Base-by-base conservation (phyloP, 35 echinoderm and acorn worm species). In the Chiridota heheva region DNA sequence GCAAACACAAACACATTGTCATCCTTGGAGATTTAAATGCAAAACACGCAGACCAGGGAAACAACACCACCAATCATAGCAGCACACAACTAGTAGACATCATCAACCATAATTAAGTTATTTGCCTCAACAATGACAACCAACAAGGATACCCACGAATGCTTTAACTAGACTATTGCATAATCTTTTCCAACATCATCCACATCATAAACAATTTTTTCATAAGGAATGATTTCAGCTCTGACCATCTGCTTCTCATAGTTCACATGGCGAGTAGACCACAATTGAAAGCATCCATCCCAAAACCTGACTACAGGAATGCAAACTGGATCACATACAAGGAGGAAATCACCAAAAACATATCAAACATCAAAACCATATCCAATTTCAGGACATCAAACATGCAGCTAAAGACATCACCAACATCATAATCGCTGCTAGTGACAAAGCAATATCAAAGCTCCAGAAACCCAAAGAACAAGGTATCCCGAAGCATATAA, bases 101-200 rank as follows among this genome's bases (percentile, higher is more conserved):
- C n/a, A n/a, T n/a, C 26, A 3, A 48, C 44, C 24, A 4, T 8
- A 39, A 17, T 20, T 2, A 55, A 34, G 6, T 77, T 39, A 57
- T 53, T 18, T 77, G 73, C 20, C 47, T 77, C 30, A 77, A 78
- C 46, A 62, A 26, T 5, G 46, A 17, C 13, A 60, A 61, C 73
- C 73, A 77, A 77, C 47, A 57, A 6, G 73, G 59, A 13, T n/a
- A n/a, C n/a, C n/a, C n/a, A n/a, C n/a, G n/a, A n/a, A n/a, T n/a
- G n/a, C n/a, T n/a, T n/a, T n/a, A n/a, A n/a, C n/a, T n/a, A n/a
- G n/a, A n/a, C n/a, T 77, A 77, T 8, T 30, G 36, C 46, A 45
- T 77, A 4, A 53, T 77, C 7, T 73, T 44, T 22, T 22, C n/a
- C 70, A 73, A 36, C 40, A 10, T 73, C 2, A 25, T 47, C 5